Evolutionary conservation across 2,113 vertebrate species (phyloP).

Genomic region (Natator depressus): DNA sequence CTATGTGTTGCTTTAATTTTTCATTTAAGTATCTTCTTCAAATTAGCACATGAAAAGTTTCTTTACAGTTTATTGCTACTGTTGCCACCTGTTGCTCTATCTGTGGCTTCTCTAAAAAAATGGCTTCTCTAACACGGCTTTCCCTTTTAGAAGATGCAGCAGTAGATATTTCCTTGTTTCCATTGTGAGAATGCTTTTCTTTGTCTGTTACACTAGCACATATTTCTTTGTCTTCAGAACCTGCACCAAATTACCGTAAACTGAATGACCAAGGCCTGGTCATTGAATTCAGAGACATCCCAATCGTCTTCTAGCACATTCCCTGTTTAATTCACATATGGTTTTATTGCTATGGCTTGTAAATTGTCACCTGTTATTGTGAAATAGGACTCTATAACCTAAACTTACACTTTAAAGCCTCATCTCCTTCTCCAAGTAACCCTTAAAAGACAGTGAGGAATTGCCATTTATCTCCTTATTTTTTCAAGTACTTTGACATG

Average conservation of each 20-base stretch:
- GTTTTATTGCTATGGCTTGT: slow-evolving; percentile 67
- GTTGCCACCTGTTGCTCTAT: not conserved
- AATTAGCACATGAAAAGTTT: slow-evolving; percentile 26
- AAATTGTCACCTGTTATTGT: slow-evolving; percentile 70
- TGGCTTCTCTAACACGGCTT: not conserved
- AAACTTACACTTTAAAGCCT: slow-evolving; percentile 61
- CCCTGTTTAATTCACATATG: slow-evolving; percentile 55
- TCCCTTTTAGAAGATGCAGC: not conserved
- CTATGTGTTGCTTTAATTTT: slow-evolving; percentile 13
- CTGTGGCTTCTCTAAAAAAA: slow-evolving; percentile 22
- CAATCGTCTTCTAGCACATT: slow-evolving; percentile 58
- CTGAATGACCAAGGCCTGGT: slow-evolving; percentile 38
- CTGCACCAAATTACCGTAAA: slow-evolving; percentile 56
- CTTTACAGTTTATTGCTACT: slow-evolving; percentile 11
- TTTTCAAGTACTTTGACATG: slow-evolving; percentile 49
- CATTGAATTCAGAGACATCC: slow-evolving; percentile 35
- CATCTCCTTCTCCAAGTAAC: slow-evolving; percentile 60
- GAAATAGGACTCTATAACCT: slow-evolving; percentile 68
- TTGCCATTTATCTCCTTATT: slow-evolving; percentile 57
- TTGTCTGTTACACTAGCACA: slow-evolving; percentile 31
- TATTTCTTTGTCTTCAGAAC: slow-evolving; percentile 54
- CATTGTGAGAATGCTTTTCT: slow-evolving; percentile 42
- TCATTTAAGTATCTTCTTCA: slow-evolving; percentile 21
- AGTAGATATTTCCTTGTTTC: slow-evolving; percentile 1
- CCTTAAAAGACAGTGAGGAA: slow-evolving; percentile 67